Conservation (phyloP, 2,113 vertebrate species). For the Mixornis gularis region DNA sequence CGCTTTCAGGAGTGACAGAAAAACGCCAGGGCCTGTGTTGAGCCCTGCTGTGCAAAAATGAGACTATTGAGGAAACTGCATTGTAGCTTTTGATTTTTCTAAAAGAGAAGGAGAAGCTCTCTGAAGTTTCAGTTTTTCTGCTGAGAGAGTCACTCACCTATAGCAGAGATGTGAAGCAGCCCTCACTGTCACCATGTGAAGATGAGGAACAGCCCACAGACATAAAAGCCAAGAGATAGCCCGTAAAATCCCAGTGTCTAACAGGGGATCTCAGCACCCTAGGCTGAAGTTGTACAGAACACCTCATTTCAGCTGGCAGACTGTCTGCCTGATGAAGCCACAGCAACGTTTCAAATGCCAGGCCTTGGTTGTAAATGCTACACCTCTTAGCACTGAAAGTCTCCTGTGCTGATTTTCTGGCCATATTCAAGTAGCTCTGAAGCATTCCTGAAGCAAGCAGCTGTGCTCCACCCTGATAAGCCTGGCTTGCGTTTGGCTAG, state of each 20-base stretch:
- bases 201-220: neutral
- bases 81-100: neutral
- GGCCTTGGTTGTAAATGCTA: neutral
- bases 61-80: neutral
- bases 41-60: neutral
- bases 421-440: neutral
- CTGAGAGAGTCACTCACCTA: neutral
- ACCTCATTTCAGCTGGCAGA: neutral
- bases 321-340: neutral
- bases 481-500: neutral
- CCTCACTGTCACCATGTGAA: neutral
- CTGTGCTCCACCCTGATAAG: neutral
- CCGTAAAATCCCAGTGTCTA: neutral
- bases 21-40: neutral
- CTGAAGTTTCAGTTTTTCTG: neutral
- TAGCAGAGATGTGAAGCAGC: neutral
- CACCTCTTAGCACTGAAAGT: neutral
- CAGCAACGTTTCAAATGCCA: rapidly evolving
- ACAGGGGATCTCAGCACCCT: neutral
- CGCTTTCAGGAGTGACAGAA: neutral
- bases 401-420: neutral
- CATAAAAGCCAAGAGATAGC: neutral
- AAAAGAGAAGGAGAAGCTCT: neutral
- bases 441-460: neutral
- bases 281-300: neutral